Conservation (phyloP, 2,797 vertebrate genomes). For the Xenentodon cancila region DNA sequence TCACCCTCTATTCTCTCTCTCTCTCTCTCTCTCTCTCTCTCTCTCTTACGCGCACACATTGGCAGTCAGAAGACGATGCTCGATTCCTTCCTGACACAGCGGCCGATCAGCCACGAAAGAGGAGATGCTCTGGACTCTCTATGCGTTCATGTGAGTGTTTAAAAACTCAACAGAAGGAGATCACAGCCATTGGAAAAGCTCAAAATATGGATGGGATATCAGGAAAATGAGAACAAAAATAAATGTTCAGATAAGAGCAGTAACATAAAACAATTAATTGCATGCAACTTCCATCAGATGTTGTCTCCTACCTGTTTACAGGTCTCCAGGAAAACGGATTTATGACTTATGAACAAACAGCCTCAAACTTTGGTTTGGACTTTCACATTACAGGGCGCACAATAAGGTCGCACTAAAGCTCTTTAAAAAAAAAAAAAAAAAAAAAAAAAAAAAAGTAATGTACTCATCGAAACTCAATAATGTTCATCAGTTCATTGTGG, state of each 20-base stretch:
- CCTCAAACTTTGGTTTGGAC: not conserved
- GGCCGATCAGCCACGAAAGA: slow-evolving; percentile 16
- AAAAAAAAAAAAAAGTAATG: not conserved
- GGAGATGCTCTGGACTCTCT: slow-evolving; percentile 26
- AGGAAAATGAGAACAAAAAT: not conserved
- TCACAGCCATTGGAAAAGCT: not conserved
- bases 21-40: slow-evolving; percentile 16
- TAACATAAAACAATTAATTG: too few relatives aligned
- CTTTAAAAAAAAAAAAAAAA: not conserved
- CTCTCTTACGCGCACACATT: slow-evolving; percentile 31
- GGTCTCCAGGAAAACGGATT: too few relatives aligned
- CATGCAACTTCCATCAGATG: too few relatives aligned
- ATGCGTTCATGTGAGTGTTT: slow-evolving; percentile 19
- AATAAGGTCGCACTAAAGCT: too few relatives aligned
- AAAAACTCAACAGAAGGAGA: slow-evolving; percentile 14
- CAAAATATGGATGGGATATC: not conserved
- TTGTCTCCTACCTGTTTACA: too few relatives aligned
- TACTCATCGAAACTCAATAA: not conserved
- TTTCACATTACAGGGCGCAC: too few relatives aligned
- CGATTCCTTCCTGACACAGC: slow-evolving; percentile 30
- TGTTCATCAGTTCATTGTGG: slow-evolving; percentile 2
- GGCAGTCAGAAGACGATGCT: slow-evolving; percentile 10
- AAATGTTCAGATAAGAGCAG: too few relatives aligned
- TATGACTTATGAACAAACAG: too few relatives aligned
- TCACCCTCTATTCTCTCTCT: slow-evolving; percentile 12